Conservation (phyloP, 2,888 invertebrate genomes). For the Acanthoscelides obtectus region DNA sequence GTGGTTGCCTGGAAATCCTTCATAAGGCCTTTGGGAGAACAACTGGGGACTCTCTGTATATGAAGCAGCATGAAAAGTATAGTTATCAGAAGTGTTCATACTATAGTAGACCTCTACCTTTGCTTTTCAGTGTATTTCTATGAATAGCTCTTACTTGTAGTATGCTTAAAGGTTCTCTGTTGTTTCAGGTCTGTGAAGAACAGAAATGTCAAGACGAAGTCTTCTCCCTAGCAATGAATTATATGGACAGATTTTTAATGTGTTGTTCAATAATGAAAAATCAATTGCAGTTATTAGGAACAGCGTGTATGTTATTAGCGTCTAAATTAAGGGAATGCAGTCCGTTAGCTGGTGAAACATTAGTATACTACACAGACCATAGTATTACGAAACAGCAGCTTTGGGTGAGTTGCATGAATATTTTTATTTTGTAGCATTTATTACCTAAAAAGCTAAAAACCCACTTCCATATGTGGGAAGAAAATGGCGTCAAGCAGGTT, state of each 20-base stretch:
- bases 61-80: too few relatives aligned
- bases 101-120: too few relatives aligned
- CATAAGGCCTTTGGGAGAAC: too few relatives aligned
- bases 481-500: too few relatives aligned
- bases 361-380: conserved; percentile 91
- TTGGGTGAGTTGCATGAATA: conserved; percentile 65
- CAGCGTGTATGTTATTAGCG: conserved; percentile 86
- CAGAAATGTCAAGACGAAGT: conserved; percentile 91
- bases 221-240: conserved; percentile 87
- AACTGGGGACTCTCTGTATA: too few relatives aligned
- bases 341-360: conserved; percentile 72
- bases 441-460: too few relatives aligned
- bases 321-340: conserved; percentile 88
- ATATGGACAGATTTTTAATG: conserved; percentile 89
- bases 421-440: neutral
- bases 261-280: conserved; percentile 76
- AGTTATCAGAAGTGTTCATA: too few relatives aligned
- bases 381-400: conserved; percentile 83
- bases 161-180: conserved; percentile 5
- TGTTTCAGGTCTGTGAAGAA: conserved; percentile 85
- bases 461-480: too few relatives aligned
- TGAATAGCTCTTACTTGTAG: too few relatives aligned
- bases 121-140: too few relatives aligned
- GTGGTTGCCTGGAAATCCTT: too few relatives aligned
- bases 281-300: conserved; percentile 87